Conservation (phyloP, 2,888 invertebrate genomes). For the Biston stratarius region DNA sequence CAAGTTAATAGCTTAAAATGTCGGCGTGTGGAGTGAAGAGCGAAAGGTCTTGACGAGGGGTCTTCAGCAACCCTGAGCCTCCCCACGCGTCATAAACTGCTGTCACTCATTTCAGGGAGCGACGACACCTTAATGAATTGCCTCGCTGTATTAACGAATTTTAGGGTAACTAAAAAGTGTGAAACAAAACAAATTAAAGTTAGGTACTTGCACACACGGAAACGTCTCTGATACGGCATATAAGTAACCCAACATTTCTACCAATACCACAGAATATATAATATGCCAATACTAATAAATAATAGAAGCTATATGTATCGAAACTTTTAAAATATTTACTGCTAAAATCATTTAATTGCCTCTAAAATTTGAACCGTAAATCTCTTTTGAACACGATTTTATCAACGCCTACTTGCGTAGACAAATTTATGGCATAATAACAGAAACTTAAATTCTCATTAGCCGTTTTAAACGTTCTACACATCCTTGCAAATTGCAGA, state of each 20-base stretch:
- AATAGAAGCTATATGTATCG: neutral
- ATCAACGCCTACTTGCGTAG: constrained; percentile 22
- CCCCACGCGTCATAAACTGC: constrained; percentile 40
- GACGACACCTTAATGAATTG: constrained; percentile 43
- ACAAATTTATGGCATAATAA: constrained; percentile 23
- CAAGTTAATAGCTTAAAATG: constrained; percentile 75
- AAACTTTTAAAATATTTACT: neutral
- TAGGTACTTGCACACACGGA: too few relatives aligned
- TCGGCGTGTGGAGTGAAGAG: constrained; percentile 61
- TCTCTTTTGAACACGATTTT: constrained; percentile 15
- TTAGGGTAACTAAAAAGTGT: constrained; percentile 22
- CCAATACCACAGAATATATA: too few relatives aligned
- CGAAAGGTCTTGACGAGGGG: constrained; percentile 57
- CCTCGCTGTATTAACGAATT: constrained; percentile 37
- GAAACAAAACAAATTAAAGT: neutral
- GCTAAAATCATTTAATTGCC: constrained; percentile 1
- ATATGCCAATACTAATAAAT: too few relatives aligned
- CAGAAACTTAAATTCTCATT: constrained; percentile 27
- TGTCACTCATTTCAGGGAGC: constrained; percentile 37
- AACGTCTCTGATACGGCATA: too few relatives aligned
- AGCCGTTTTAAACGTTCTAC: constrained; percentile 27
- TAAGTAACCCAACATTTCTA: too few relatives aligned
- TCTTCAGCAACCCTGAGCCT: constrained; percentile 40
- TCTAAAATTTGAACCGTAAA: constrained; percentile 10
- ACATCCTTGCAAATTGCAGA: constrained; percentile 34